Base-by-base conservation (phyloP, 1,140 invertebrate genomes). In the Fopius arisanus region DNA sequence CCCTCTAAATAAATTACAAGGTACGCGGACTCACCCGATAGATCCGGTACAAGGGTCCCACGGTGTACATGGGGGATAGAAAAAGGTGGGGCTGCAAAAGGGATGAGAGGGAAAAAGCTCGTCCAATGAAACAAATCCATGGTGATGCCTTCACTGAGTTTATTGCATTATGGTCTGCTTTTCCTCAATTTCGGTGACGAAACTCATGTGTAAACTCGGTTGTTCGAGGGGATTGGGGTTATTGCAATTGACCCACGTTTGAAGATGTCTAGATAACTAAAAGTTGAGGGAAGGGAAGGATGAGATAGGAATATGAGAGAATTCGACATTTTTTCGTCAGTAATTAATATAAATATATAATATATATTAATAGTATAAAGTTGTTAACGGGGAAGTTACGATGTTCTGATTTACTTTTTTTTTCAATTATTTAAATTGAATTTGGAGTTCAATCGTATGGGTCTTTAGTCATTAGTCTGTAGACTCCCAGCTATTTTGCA, bases 1-100 rank as follows among this genome's bases (percentile, higher is more conserved):
- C 80, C 75, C 78, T 9, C 75, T 83, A 83, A 87, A 86, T 88
- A 86, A 87, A 87, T 86, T 86, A 87, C 81, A 68, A 78, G 71
- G 72, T 72, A 66, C 67, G 59, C 9, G 31, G n/a, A 40, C 23
- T 41, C 43, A 31, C 40, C 40, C 48, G 19, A 16, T 26, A 16
- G 37, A 70, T 59, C 43, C 62, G 29, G 23, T 37, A 21, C 28
- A 73, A 71, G 72, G 41, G 67, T 78, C 72, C 76, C 71, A 67
- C 43, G 28, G 68, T 54, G 48, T 59, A 67, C 48, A 59, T 48
- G 65, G 29, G 72, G 31, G 29, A 43, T 31, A 7, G 16, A 48
- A 66, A 23, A 26, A 23, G 40, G 41, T 40, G 33, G 63, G 54
- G 63, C 67, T 66, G 31, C 43, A 68, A 68, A 43, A 28, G 70